phyloP scores from a whole-genome alignment of 2,797 vertebrate species.

The Chiloscyllium punctatum region DNA sequence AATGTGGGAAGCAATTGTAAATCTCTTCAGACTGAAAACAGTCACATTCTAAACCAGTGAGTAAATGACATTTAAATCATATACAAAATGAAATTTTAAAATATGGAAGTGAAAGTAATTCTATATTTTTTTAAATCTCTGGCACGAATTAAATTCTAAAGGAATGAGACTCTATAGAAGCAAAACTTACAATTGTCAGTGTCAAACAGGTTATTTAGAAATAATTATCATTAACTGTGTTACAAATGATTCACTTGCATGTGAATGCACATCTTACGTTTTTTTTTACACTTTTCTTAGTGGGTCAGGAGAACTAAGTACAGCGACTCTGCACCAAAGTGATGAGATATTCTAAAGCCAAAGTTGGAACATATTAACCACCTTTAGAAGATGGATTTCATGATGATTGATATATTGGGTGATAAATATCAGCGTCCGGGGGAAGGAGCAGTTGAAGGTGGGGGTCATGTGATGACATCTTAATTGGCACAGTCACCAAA shows the following conservation, averaged over 20 bases:
- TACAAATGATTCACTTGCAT: neutral
- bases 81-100: neutral
- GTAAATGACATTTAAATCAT: neutral
- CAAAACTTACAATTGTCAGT: neutral
- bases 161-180: neutral
- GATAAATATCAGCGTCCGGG: too few relatives aligned
- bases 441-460: too few relatives aligned
- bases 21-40: neutral
- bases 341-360: too few relatives aligned
- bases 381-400: too few relatives aligned
- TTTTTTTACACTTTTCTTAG: too few relatives aligned
- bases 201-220: neutral
- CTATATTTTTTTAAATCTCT: neutral
- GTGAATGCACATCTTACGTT: neutral
- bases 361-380: too few relatives aligned
- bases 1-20: neutral
- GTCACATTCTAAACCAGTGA: neutral
- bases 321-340: neutral
- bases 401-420: too few relatives aligned
- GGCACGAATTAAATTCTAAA: neutral
- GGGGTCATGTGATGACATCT: too few relatives aligned
- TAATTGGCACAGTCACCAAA: too few relatives aligned
- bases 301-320: neutral
- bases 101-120: neutral
- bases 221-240: neutral